Evolutionary conservation across 1,140 invertebrate genomes (phyloP).

Genomic region (Tetragnatha versicolor): DNA sequence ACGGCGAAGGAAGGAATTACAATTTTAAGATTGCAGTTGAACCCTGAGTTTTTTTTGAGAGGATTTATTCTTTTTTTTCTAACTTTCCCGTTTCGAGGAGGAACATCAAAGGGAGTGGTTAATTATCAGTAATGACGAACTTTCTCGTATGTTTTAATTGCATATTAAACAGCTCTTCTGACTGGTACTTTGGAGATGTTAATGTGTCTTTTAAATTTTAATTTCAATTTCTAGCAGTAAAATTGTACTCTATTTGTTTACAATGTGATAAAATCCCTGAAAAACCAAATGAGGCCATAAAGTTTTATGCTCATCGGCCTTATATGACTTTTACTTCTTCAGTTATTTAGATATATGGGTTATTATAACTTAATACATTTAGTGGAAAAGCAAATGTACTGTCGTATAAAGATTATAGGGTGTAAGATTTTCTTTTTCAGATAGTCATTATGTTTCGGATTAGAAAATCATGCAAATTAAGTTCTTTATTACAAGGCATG

Average conservation of each 20-base stretch:
- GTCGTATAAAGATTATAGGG: no score
- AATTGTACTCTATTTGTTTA: background rate
- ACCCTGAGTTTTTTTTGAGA: background rate
- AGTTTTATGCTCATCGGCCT: no score
- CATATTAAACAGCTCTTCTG: constrained; percentile 33
- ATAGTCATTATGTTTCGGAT: no score
- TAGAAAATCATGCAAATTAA: no score
- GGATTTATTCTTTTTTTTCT: constrained; percentile 14
- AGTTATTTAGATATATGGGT: no score
- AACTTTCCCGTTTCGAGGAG: background rate
- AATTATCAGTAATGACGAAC: constrained; percentile 41
- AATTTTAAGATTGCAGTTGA: constrained; percentile 19
- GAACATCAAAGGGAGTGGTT: constrained; percentile 30
- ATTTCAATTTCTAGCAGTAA: background rate
- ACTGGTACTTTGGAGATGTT: background rate
- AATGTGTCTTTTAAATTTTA: constrained; percentile 1
- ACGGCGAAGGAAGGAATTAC: background rate
- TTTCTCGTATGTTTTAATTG: constrained; percentile 26
- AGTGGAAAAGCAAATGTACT: no score
- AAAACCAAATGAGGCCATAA: no score
- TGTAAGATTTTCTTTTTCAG: no score
- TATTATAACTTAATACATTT: no score
- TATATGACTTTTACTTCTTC: no score
- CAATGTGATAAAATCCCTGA: no score
- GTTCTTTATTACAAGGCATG: no score